phyloP scores from a whole-genome alignment of 2,888 invertebrate species.

The Drosophila neonasuta region DNA sequence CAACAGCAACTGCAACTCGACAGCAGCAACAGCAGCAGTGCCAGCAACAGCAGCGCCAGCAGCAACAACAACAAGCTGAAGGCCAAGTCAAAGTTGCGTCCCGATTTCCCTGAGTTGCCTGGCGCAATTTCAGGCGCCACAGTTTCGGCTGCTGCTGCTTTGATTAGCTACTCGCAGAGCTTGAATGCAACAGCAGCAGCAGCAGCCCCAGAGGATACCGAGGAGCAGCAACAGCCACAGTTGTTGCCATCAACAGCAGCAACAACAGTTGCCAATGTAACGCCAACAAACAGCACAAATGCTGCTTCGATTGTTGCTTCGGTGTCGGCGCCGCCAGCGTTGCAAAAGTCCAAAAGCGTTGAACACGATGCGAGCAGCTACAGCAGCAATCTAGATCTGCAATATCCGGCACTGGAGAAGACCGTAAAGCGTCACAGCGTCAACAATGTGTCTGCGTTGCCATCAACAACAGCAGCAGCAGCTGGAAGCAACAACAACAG shows the following conservation, averaged over 20 bases:
- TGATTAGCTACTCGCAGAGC: slow-evolving; percentile 18
- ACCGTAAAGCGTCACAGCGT: slow-evolving; percentile 81
- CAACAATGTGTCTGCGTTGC: slow-evolving; percentile 61
- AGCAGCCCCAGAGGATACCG: neutral
- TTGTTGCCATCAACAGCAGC: slow-evolving; percentile 10
- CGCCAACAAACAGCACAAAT: slow-evolving; percentile 23
- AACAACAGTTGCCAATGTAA: slow-evolving; percentile 11
- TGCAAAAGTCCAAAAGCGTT: slow-evolving; percentile 82
- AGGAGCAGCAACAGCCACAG: neutral
- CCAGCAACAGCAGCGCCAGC: neutral
- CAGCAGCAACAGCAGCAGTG: neutral
- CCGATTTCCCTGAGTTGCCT: slow-evolving; percentile 65
- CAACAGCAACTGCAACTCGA: neutral
- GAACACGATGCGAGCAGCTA: slow-evolving; percentile 76
- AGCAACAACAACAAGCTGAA: slow-evolving; percentile 27
- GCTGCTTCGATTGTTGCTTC: slow-evolving; percentile 18
- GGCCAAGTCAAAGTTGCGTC: slow-evolving; percentile 46
- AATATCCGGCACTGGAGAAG: slow-evolving; percentile 83
- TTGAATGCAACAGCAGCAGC: slow-evolving; percentile 8
- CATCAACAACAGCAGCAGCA: slow-evolving; percentile 42
- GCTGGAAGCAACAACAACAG: slow-evolving; percentile 20
- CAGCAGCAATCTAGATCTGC: slow-evolving; percentile 80
- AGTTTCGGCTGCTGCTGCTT: slow-evolving; percentile 10
- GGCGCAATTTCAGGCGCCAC: slow-evolving; percentile 40
- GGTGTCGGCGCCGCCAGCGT: slow-evolving; percentile 53